These are phyloP conservation scores for Poecilia wingei DNA, from an alignment of 2,797 vertebrate species.

Conservation along the genomic window DNA sequence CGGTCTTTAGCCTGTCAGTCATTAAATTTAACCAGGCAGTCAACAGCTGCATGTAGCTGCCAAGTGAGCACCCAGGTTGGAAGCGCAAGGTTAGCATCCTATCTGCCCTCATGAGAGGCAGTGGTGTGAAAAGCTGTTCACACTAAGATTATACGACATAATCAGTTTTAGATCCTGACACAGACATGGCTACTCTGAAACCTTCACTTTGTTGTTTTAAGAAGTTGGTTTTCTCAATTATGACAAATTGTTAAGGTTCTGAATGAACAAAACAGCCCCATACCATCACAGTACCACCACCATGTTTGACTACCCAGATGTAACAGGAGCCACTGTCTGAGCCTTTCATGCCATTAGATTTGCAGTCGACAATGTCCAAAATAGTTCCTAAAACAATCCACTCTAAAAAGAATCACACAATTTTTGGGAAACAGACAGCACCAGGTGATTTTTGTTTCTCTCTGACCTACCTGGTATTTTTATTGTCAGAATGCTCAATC, in stretches of 20 bases:
- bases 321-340: background rate
- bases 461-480: background rate
- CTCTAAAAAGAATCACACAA: background rate
- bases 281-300: background rate
- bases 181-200: background rate
- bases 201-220: background rate
- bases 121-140: background rate
- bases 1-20: slow-evolving; percentile 22
- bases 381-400: background rate
- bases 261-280: background rate
- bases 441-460: background rate
- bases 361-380: background rate
- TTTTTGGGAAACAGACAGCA: background rate
- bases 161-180: background rate
- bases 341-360: background rate
- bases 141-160: background rate
- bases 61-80: slow-evolving; percentile 32
- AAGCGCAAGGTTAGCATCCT: slow-evolving; percentile 1
- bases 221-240: background rate
- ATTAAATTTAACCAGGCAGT: slow-evolving; percentile 38
- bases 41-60: slow-evolving; percentile 5
- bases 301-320: background rate
- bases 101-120: background rate
- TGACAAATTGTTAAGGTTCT: background rate
- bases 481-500: background rate